Conservation (phyloP, 2,113 vertebrate genomes). For the Irena cyanogastra region DNA sequence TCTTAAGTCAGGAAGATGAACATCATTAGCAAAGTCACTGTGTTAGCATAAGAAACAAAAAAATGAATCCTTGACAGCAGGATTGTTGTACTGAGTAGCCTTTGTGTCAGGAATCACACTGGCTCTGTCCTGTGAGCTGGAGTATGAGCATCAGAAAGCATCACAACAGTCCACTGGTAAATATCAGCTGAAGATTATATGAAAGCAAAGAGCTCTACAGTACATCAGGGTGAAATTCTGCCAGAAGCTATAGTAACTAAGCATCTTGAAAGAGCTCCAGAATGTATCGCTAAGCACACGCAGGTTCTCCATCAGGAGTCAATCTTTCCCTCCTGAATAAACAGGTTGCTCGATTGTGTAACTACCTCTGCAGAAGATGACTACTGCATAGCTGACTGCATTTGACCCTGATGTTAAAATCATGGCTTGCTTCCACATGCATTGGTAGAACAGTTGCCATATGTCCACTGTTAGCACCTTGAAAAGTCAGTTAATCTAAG, state of each 20-base stretch:
- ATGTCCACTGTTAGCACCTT: slow-evolving; percentile 46
- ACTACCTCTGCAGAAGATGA: slow-evolving; percentile 11
- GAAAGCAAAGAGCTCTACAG: slow-evolving; percentile 11
- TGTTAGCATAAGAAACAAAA: neutral
- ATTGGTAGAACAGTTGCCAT: slow-evolving; percentile 29
- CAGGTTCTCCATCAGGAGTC: slow-evolving; percentile 38
- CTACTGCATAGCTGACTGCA: slow-evolving; percentile 35
- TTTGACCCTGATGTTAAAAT: slow-evolving; percentile 50
- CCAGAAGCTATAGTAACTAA: slow-evolving; percentile 39
- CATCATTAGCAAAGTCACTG: neutral
- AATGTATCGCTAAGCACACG: slow-evolving; percentile 23
- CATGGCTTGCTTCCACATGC: slow-evolving; percentile 24
- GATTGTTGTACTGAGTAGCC: neutral
- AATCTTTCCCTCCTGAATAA: neutral
- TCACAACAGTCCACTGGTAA: neutral
- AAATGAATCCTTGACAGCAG: neutral
- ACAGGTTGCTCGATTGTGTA: slow-evolving; percentile 34
- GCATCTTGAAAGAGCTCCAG: slow-evolving; percentile 45
- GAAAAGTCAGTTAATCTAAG: slow-evolving; percentile 48
- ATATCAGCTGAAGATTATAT: neutral
- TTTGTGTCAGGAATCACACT: neutral
- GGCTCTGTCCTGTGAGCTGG: neutral
- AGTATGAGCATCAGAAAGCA: neutral
- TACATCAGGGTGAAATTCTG: slow-evolving; percentile 1
- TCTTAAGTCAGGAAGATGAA: neutral